A percentile compares a stretch with the other conserved stretches of the same genome.
phyloP scores from a whole-genome alignment of 2,888 invertebrate genomes.

The Lochmaea crataegi region DNA sequence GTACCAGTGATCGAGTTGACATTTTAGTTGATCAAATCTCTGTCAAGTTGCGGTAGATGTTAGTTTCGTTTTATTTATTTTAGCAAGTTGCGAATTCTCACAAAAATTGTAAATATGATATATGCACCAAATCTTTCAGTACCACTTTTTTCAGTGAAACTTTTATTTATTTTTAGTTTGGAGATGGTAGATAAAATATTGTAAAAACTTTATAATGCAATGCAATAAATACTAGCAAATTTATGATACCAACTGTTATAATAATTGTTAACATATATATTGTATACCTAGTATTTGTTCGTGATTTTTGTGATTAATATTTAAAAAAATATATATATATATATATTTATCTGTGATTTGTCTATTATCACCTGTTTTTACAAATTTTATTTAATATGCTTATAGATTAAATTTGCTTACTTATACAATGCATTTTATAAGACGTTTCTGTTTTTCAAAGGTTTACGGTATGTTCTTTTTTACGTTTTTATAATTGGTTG shows the following conservation, averaged over 20 bases:
- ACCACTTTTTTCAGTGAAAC: too few species aligned
- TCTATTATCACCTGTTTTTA: conserved; percentile 2
- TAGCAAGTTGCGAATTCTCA: not conserved
- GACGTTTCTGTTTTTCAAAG: conserved; percentile 14
- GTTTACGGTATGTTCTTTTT: conserved; percentile 28
- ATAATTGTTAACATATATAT: not conserved
- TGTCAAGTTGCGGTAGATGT: conserved; percentile 37
- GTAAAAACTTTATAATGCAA: too few species aligned
- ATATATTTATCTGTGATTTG: conserved; percentile 20
- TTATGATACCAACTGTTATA: not conserved
- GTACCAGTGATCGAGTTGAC: conserved; percentile 83
- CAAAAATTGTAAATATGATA: too few species aligned
- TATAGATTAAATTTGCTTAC: conserved; percentile 1
- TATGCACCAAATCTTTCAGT: too few species aligned
- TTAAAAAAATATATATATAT: not conserved
- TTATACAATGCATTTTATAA: conserved; percentile 18
- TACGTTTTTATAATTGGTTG: conserved; percentile 20
- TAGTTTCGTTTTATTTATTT: not conserved
- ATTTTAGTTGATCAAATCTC: conserved; percentile 79
- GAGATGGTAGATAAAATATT: too few species aligned
- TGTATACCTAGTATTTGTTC: not conserved
- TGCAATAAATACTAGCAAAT: too few species aligned
- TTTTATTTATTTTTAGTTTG: too few species aligned
- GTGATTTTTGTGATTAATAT: not conserved
- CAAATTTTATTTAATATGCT: not conserved